A percentile compares a stretch with the other conserved stretches of the same genome.
These are phyloP conservation scores for Hormiphora californensis DNA, from an alignment of 37 sponge, comb jelly and placozoan species.

Conservation along the genomic window DNA sequence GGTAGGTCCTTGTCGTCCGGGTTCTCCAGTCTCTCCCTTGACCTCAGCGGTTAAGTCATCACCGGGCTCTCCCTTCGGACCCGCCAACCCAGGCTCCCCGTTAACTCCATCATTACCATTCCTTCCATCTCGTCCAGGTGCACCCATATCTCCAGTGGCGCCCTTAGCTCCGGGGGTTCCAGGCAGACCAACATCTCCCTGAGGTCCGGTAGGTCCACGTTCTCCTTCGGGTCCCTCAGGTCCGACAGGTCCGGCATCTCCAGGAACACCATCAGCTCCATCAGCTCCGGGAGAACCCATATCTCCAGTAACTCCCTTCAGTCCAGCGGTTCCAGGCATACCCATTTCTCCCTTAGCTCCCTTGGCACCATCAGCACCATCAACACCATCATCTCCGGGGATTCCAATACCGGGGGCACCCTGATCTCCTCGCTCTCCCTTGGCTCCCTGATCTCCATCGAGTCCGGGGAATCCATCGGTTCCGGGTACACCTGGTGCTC, in stretches of 20 bases:
- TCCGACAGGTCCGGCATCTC: background rate
- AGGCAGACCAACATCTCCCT: background rate
- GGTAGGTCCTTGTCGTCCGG: too few relatives aligned
- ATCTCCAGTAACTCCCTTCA: too few relatives aligned
- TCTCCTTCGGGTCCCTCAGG: background rate
- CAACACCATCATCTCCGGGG: background rate
- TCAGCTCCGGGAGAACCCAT: too few relatives aligned
- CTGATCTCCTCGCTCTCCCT: background rate
- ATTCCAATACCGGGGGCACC: background rate
- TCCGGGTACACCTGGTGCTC: background rate
- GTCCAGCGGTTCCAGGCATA: background rate
- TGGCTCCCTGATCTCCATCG: background rate
- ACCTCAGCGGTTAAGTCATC: too few relatives aligned
- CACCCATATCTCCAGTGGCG: background rate
- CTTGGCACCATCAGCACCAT: too few relatives aligned
- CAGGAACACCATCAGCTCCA: background rate
- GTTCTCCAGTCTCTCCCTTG: background rate
- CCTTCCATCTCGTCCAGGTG: background rate
- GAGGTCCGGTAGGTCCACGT: background rate
- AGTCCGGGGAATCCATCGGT: background rate
- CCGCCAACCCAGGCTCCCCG: background rate
- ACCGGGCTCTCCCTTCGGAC: background rate
- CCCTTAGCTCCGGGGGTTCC: constrained; percentile 12
- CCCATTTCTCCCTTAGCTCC: too few relatives aligned
- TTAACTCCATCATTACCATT: background rate